Evolutionary conservation across 2,797 vertebrate species (phyloP).

Genomic region (Synaphobranchus kaupii): DNA sequence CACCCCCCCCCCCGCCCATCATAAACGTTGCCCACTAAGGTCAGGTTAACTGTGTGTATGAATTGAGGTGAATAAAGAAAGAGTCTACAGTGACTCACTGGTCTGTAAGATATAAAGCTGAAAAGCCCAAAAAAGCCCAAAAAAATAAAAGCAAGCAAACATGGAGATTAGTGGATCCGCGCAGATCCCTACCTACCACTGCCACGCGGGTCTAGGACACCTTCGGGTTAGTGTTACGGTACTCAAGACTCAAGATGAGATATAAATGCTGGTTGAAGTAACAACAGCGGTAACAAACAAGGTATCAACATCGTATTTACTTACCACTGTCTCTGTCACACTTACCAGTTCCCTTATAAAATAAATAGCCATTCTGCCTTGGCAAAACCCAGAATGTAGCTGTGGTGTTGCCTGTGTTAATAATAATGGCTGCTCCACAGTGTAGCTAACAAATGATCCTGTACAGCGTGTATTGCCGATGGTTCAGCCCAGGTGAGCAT

Average conservation of each 20-base stretch:
- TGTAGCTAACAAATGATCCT: slow-evolving; percentile 34
- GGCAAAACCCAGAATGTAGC: background rate
- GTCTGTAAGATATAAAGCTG: background rate
- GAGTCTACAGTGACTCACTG: background rate
- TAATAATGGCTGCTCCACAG: slow-evolving; percentile 28
- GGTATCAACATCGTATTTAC: background rate
- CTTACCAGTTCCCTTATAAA: background rate
- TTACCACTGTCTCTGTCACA: background rate
- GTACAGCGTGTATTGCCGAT: slow-evolving; percentile 20
- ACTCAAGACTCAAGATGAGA: background rate
- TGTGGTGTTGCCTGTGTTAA: background rate
- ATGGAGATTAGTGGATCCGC: background rate
- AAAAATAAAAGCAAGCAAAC: background rate
- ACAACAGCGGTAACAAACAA: background rate
- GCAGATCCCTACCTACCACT: background rate
- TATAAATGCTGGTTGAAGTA: background rate
- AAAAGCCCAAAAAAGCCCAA: too few relatives aligned
- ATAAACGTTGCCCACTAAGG: background rate
- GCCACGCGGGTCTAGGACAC: background rate
- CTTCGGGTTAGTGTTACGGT: background rate
- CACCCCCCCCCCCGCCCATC: background rate
- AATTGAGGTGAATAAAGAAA: background rate
- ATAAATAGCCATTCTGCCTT: background rate
- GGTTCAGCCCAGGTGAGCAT: slow-evolving; percentile 37
- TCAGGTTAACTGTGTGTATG: background rate